Conservation (phyloP, 1,140 invertebrate genomes). For the Hydropsyche tenuis region DNA sequence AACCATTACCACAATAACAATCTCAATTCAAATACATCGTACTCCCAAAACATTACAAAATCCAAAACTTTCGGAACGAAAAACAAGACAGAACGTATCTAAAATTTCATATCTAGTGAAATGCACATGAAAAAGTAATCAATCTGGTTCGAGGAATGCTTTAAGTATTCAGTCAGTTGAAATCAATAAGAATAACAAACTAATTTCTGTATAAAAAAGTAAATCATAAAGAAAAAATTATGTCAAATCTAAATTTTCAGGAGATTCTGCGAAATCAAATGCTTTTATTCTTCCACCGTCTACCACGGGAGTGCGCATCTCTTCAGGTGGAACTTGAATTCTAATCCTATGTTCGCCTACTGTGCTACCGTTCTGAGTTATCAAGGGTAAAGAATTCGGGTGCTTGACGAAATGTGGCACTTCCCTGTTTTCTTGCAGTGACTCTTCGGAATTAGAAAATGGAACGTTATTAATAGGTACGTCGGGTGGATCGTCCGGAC, state of each 20-base stretch:
- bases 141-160: too few relatives aligned
- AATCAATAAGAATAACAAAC: not conserved
- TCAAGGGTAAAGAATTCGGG: constrained; percentile 39
- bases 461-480: constrained; percentile 56
- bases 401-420: constrained; percentile 10
- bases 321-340: constrained; percentile 71
- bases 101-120: too few relatives aligned
- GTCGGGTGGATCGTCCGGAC: constrained; percentile 56
- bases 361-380: constrained; percentile 32
- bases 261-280: constrained; percentile 53
- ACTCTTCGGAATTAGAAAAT: constrained; percentile 44
- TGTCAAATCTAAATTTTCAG: constrained; percentile 19
- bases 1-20: too few relatives aligned
- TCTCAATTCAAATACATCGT: too few relatives aligned
- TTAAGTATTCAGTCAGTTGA: too few relatives aligned
- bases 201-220: constrained; percentile 8
- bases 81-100: too few relatives aligned
- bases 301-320: constrained; percentile 72
- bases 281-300: constrained; percentile 67
- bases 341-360: constrained; percentile 71
- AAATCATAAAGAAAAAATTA: not conserved
- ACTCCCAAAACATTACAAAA: too few relatives aligned
- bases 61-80: too few relatives aligned
- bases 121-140: too few relatives aligned
- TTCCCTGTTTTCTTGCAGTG: constrained; percentile 18